phyloP scores from a whole-genome alignment of 2,888 invertebrate genomes.

The Tinea pellionella region DNA sequence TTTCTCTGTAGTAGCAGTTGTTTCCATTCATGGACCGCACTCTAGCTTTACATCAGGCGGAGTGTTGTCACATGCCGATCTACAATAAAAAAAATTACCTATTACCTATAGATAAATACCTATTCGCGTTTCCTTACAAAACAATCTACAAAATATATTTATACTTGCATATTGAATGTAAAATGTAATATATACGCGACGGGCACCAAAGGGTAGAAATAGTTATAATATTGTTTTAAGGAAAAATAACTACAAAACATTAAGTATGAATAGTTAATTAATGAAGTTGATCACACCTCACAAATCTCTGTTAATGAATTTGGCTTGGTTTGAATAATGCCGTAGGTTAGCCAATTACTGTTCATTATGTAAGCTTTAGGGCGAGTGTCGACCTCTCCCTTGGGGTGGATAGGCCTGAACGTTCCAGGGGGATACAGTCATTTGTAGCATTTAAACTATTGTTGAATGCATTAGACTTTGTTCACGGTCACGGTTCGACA shows the following conservation, averaged over 20 bases:
- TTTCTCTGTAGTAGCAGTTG: no score
- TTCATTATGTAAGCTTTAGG: conserved; percentile 29
- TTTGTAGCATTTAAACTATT: conserved; percentile 34
- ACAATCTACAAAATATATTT: no score
- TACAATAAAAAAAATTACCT: no score
- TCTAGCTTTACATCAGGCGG: no score
- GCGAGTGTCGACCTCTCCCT: conserved; percentile 23
- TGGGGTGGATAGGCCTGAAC: conserved; percentile 25
- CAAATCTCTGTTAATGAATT: conserved; percentile 42
- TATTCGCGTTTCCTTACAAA: no score
- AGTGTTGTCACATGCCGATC: no score
- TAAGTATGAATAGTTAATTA: conserved; percentile 4
- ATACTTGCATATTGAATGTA: no score
- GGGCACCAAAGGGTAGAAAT: no score
- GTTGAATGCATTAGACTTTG: conserved; percentile 34
- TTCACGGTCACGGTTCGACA: conserved; percentile 28
- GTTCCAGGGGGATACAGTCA: conserved; percentile 32
- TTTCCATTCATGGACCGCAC: no score
- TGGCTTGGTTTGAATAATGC: conserved; percentile 41
- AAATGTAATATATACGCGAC: no score
- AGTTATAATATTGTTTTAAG: background rate
- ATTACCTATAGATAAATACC: no score
- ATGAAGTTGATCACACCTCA: conserved; percentile 23
- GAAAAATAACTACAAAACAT: background rate
- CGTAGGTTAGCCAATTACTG: conserved; percentile 39